These are phyloP conservation scores for Cryptocephalus primarius DNA, from an alignment of 2,888 invertebrate genomes.

Conservation along the genomic window DNA sequence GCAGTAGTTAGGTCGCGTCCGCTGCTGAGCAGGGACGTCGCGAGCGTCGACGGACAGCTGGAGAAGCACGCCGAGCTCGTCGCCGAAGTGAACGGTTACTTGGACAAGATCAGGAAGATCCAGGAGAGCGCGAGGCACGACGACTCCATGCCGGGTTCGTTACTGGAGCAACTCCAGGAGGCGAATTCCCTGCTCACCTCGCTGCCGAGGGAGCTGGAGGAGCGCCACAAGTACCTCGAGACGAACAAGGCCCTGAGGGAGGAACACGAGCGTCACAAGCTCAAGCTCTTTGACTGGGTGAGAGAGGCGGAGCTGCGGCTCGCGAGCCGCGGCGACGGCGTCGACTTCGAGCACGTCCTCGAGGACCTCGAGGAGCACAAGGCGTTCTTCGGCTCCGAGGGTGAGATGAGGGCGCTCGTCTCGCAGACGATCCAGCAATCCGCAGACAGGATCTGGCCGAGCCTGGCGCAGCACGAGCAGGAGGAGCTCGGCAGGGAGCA, in stretches of 20 bases:
- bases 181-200: conserved; percentile 67
- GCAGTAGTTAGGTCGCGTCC: conserved; percentile 73
- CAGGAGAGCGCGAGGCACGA: conserved; percentile 63
- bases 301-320: conserved; percentile 70
- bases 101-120: conserved; percentile 51
- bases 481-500: conserved; percentile 66
- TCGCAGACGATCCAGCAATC: conserved; percentile 72
- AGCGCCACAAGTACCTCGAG: conserved; percentile 68
- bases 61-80: conserved; percentile 61
- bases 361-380: conserved; percentile 80
- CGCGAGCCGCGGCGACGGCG: conserved; percentile 69
- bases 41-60: conserved; percentile 73
- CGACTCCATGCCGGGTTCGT: conserved; percentile 66
- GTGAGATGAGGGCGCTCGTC: conserved; percentile 66
- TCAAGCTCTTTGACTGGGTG: conserved; percentile 73
- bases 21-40: conserved; percentile 62
- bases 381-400: conserved; percentile 71
- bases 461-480: conserved; percentile 67
- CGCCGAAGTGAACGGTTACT: conserved; percentile 55
- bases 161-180: conserved; percentile 76
- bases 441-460: conserved; percentile 82
- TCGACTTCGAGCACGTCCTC: conserved; percentile 78
- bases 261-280: conserved; percentile 64
- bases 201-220: conserved; percentile 69
- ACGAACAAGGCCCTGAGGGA: conserved; percentile 66